phyloP scores from a whole-genome alignment of 1,140 invertebrate species.

The Asobara japonica region DNA sequence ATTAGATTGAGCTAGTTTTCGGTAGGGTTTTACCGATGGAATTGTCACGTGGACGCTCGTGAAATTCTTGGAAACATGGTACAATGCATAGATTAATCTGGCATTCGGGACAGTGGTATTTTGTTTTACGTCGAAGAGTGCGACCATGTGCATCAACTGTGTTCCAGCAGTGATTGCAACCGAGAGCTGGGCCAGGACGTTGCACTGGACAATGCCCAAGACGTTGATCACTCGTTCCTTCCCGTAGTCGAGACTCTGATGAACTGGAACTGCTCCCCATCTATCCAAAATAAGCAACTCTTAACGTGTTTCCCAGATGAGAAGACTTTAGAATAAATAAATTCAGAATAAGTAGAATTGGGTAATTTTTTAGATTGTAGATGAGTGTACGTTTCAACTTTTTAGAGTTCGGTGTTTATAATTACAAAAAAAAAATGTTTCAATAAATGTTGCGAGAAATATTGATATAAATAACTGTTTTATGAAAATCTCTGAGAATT shows the following conservation, averaged over 20 bases:
- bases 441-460: too few species aligned
- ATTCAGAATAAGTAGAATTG: too few species aligned
- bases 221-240: slow-evolving; percentile 50
- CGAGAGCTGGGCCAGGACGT: slow-evolving; percentile 80
- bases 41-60: slow-evolving; percentile 67
- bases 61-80: slow-evolving; percentile 85
- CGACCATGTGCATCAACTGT: slow-evolving; percentile 82
- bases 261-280: neutral
- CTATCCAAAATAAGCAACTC: too few species aligned
- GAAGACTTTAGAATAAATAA: too few species aligned
- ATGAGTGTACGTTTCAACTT: too few species aligned
- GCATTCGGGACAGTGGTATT: slow-evolving; percentile 88
- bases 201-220: slow-evolving; percentile 80
- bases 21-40: slow-evolving; percentile 58
- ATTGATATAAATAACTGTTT: too few species aligned
- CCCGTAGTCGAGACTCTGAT: slow-evolving; percentile 25
- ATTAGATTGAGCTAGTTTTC: slow-evolving; percentile 61
- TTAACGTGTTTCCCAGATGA: too few species aligned
- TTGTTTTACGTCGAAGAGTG: slow-evolving; percentile 84
- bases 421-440: too few species aligned
- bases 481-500: too few species aligned
- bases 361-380: too few species aligned
- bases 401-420: too few species aligned
- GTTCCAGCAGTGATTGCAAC: slow-evolving; percentile 90
- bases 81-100: slow-evolving; percentile 88